phyloP scores from a whole-genome alignment of 2,797 vertebrate species.

The Pteropus rufus region DNA sequence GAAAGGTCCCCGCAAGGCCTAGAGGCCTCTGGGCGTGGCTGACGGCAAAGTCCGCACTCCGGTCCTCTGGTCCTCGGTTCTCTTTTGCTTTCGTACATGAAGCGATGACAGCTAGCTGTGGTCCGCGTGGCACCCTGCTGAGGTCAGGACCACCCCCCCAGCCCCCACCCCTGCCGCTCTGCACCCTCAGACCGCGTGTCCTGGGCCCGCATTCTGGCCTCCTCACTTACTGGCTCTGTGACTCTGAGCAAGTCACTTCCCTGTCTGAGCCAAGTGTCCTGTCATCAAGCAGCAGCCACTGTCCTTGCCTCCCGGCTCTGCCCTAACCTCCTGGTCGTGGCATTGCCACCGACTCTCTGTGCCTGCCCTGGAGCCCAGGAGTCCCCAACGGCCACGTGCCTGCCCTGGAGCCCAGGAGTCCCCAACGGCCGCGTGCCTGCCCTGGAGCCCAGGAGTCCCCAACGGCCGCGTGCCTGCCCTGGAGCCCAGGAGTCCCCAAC shows the following conservation, averaged over 20 bases:
- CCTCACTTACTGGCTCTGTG: not conserved
- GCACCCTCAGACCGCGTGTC: not conserved
- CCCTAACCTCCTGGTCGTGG: not conserved
- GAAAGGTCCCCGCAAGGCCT: not conserved
- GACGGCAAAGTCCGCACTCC: not conserved
- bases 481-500: too few relatives aligned
- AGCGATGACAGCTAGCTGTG: not conserved
- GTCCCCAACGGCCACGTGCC: too few relatives aligned
- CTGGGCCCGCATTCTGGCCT: not conserved
- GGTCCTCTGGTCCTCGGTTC: accelerated
- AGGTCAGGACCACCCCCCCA: not conserved
- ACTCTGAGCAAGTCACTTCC: not conserved
- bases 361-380: too few relatives aligned
- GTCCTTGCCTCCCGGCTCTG: accelerated
- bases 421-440: too few relatives aligned
- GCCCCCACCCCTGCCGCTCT: too few relatives aligned
- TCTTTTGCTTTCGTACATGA: not conserved
- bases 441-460: too few relatives aligned
- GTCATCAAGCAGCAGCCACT: too few relatives aligned
- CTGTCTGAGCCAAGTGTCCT: not conserved
- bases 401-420: too few relatives aligned
- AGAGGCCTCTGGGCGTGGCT: accelerated
- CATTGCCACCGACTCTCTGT: accelerated
- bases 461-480: too few relatives aligned
- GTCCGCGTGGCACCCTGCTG: not conserved